Conservation (phyloP, 2,797 vertebrate genomes). For the Streptopelia turtur region DNA sequence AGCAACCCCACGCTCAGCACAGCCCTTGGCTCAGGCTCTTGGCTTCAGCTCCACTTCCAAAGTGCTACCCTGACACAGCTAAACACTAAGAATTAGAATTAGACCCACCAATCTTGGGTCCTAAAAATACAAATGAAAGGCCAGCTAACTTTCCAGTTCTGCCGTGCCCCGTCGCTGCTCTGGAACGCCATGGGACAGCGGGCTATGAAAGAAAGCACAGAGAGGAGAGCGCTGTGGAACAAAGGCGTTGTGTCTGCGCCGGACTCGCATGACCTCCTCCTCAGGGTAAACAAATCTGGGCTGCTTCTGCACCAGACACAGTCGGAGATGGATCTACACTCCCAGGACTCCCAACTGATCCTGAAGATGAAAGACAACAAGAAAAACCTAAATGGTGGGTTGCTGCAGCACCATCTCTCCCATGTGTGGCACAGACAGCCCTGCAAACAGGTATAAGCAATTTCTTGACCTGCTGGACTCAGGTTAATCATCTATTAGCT, state of each 20-base stretch:
- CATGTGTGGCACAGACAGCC: not conserved
- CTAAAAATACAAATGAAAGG: not conserved
- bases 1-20: not conserved
- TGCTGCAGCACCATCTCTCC: not conserved
- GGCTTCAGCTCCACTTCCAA: not conserved
- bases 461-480: not conserved
- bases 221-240: not conserved
- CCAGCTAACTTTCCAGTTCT: not conserved
- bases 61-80: not conserved
- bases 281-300: constrained; percentile 49
- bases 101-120: not conserved
- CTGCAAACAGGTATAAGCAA: not conserved
- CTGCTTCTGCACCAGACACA: constrained; percentile 25
- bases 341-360: not conserved
- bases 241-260: constrained; percentile 1
- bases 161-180: constrained; percentile 9
- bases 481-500: not conserved
- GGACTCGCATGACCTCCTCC: constrained; percentile 22
- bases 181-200: not conserved
- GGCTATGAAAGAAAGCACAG: constrained; percentile 35
- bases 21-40: not conserved
- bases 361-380: not conserved
- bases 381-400: not conserved
- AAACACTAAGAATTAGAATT: not conserved
- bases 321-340: not conserved